phyloP scores from a whole-genome alignment of 1,140 invertebrate species.

The Dendroctonus ponderosae region DNA sequence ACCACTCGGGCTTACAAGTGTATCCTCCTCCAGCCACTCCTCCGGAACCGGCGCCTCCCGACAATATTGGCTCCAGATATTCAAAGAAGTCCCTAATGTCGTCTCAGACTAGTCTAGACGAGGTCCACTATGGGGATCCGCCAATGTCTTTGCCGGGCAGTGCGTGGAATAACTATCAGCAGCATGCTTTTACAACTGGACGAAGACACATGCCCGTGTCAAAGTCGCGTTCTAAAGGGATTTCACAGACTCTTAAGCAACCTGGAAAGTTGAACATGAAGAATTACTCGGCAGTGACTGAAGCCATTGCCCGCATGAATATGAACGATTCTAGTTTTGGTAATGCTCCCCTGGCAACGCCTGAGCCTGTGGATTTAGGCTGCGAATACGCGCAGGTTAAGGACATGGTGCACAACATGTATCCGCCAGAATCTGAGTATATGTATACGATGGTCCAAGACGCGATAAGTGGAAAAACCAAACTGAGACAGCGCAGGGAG shows the following conservation, averaged over 20 bases:
- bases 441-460: conserved; percentile 64
- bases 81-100: conserved; percentile 46
- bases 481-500: conserved; percentile 61
- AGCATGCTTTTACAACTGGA: conserved; percentile 81
- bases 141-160: conserved; percentile 51
- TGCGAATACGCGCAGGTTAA: conserved; percentile 67
- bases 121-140: conserved; percentile 56
- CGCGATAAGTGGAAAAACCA: conserved; percentile 61
- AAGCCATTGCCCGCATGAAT: conserved; percentile 78
- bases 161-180: conserved; percentile 64
- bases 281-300: conserved; percentile 83
- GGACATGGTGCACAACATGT: conserved; percentile 62
- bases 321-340: conserved; percentile 61
- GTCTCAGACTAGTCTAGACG: conserved; percentile 66
- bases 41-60: conserved; percentile 77
- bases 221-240: conserved; percentile 69
- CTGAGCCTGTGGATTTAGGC: conserved; percentile 75
- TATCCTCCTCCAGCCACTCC: conserved; percentile 78
- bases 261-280: conserved; percentile 88
- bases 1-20: conserved; percentile 68
- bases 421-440: conserved; percentile 60
- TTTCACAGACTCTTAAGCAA: conserved; percentile 81
- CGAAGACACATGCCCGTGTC: conserved; percentile 63
- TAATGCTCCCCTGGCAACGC: conserved; percentile 76
- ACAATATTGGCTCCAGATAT: conserved; percentile 55